Conservation (phyloP, 2,113 vertebrate genomes). For the Paracanthobrama guichenoti region DNA sequence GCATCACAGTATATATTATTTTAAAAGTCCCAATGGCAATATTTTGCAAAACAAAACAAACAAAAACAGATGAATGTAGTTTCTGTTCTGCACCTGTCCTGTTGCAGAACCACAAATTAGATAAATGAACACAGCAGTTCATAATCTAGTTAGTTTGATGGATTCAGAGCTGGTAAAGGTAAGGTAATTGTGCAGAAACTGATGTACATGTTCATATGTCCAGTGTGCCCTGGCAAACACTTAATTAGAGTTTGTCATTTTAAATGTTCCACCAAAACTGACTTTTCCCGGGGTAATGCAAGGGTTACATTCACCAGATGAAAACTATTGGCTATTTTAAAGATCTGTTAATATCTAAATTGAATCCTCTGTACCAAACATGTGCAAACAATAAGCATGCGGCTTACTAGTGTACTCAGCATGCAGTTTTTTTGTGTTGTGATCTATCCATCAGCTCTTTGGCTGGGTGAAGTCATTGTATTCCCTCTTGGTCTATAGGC, state of each 20-base stretch:
- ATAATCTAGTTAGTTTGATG: background rate
- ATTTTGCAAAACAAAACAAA: background rate
- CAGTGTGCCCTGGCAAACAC: background rate
- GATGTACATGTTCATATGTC: background rate
- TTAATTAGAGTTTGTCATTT: background rate
- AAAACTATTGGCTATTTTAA: background rate
- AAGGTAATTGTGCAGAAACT: background rate
- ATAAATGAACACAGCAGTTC: background rate
- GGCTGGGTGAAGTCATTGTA: background rate
- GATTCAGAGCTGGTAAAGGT: conserved; percentile 1
- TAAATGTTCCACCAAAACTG: background rate
- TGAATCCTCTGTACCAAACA: background rate
- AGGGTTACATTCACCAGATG: background rate
- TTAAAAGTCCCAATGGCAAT: background rate
- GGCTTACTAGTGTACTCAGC: background rate
- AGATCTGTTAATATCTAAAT: background rate
- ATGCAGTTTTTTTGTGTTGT: background rate
- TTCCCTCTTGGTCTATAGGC: background rate
- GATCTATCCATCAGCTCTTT: background rate
- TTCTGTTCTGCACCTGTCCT: background rate
- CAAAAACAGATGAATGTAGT: background rate
- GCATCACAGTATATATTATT: background rate
- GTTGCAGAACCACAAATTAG: background rate
- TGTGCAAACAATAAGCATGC: background rate
- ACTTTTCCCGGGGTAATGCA: background rate